Evolutionary conservation across 2,113 vertebrate species (phyloP), one percentile per base, ranked within the genome.

Genomic region (Neodon shergylaensis): DNA sequence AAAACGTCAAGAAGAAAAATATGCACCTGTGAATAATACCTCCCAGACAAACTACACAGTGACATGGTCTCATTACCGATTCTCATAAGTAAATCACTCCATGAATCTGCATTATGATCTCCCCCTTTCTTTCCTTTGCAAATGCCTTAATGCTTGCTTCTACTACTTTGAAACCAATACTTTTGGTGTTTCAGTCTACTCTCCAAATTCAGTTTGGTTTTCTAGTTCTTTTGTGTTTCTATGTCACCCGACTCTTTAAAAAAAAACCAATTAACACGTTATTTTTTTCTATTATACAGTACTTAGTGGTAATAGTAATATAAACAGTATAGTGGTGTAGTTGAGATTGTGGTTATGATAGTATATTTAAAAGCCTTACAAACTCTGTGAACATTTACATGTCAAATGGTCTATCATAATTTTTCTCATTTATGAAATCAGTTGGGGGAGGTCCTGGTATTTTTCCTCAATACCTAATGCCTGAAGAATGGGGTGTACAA

Each of bases 361-460:
- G 19, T 76, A n/a, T 79, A 49, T 11, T 58, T 52, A 83, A 49
- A 86, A 52, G 8, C 12, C 19, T 95, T 94, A 39, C 52, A 54
- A 54, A 16, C 52, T 90, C 42, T 83, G 5, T 90, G 65, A 78
- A 44, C 26, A 87, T 83, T 63, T 82, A 83, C 12, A 88, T 91
- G 63, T 31, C 31, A 72, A 94, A 61, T 65, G 49, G 81, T 89
- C 26, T 93, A 28, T 33, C 12, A 19, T 88, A 87, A 88, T 81
- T 96, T 95, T 88, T 54, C 54, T 94, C 81, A 36, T 85, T 83
- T 88, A 92, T 58, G 26, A 74, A 94, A 85, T 92, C 31, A 91
- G 1, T 63, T 58, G 17, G 17, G 58, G 58, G 58, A 58, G 58
- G 17, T 58, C 58, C 58, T 58, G 6, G 6, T 5, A 58, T 58